Base-by-base conservation (phyloP, 2,797 vertebrate genomes). In the Bucorvus abyssinicus region DNA sequence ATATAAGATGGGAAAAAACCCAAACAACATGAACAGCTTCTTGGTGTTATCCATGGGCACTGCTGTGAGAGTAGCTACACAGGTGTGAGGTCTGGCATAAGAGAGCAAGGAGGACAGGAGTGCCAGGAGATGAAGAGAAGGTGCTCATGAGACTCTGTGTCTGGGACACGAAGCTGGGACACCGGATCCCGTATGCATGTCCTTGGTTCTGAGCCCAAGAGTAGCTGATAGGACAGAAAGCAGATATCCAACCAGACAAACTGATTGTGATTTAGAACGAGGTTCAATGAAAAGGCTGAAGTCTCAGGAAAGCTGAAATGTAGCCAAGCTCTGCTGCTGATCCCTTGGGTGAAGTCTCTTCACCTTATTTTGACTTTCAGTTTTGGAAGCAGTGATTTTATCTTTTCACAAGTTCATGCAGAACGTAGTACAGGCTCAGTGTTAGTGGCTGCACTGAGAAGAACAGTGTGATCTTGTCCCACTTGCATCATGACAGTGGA, bases 401-500 rank as follows among this genome's bases (percentile, higher is more conserved):
- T 55, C 30, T 27, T 71, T 82, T 61, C 13, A 38, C 17, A 23
- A 6, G 12, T 36, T 22, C 4, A 3, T 24, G 16, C 21, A 65
- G 81, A 24, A 32, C 16, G 3, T 5, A 59, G 15, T 20, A 13
- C 56, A 47, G 22, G 36, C 24, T 59, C 20, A 26, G 11, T 70
- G 34, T 38, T 42, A 56, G n/a, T 38, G 26, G 42, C 44, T 82
- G 20, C 55, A 79, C 13, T 42, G 78, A 60, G 21, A 68, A 75
- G 16, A 32, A 27, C 0, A 0, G 13, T n/a, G 20, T 77, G 50
- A 36, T 65, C 6, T 4, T 34, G 12, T 47, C 36, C 34, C 52
- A n/a, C n/a, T 74, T 32, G 12, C 40, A 18, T n/a, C 2, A 0
- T 59, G 49, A 42, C 14, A 80, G 29, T 3, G 1, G 59, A 85